phyloP scores from a whole-genome alignment of 2,888 invertebrate genomes.

The Synergus gifuensis region DNA sequence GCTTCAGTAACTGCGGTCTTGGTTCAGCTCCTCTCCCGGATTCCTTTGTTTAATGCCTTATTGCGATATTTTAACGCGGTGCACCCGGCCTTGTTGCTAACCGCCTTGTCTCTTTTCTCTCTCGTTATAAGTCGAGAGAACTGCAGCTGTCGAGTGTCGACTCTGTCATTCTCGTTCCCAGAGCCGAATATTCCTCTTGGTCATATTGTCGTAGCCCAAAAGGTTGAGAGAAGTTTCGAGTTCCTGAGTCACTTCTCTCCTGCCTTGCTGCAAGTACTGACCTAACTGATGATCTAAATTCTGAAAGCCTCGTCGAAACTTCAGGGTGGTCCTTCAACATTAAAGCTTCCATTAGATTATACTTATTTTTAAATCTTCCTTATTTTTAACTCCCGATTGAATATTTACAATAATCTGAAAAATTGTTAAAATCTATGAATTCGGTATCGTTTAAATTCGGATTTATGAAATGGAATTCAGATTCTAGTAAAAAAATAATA shows the following conservation, averaged over 20 bases:
- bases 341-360: neutral
- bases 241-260: conserved; percentile 19
- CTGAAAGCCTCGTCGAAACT: neutral
- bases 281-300: conserved; percentile 13
- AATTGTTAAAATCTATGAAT: no score
- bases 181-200: conserved; percentile 25
- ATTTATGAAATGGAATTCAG: neutral
- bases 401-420: no score
- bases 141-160: conserved; percentile 54
- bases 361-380: neutral
- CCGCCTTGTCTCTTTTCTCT: conserved; percentile 55
- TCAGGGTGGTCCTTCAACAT: conserved; percentile 6
- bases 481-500: neutral
- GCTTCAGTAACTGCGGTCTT: conserved; percentile 73
- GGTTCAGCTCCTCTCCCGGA: conserved; percentile 72
- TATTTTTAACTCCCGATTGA: neutral
- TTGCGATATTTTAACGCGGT: conserved; percentile 72
- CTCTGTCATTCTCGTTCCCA: conserved; percentile 35
- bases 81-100: conserved; percentile 63
- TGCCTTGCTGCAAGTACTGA: conserved; percentile 20
- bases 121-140: conserved; percentile 35
- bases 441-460: no score
- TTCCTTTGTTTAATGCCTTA: conserved; percentile 76
- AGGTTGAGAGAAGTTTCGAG: neutral
- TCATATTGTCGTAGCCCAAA: conserved; percentile 30